Percentiles rank a stretch among this genome's conserved stretches.
These are phyloP conservation scores for Agriotes lineatus DNA, from an alignment of 2,888 invertebrate genomes.

Conservation along the genomic window DNA sequence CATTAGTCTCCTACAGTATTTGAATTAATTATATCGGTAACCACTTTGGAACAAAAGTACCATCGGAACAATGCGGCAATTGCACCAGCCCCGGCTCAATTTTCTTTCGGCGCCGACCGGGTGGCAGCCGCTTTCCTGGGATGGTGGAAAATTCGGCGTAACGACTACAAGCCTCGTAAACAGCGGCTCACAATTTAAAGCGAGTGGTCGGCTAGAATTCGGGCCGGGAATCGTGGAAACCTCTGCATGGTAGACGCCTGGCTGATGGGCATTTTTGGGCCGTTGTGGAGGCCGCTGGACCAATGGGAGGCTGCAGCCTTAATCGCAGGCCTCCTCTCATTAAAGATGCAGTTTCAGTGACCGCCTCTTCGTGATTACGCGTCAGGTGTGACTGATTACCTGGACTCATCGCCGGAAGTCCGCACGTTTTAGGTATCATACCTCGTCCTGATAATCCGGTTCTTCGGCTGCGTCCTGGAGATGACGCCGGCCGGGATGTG, in stretches of 20 bases:
- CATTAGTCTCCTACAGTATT: too few relatives aligned
- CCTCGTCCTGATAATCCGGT: constrained; percentile 56
- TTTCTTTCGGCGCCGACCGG: too few relatives aligned
- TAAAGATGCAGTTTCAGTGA: constrained; percentile 61
- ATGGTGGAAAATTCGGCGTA: constrained; percentile 44
- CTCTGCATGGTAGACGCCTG: constrained; percentile 53
- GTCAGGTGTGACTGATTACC: constrained; percentile 67
- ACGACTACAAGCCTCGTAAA: constrained; percentile 56
- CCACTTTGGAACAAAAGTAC: not conserved
- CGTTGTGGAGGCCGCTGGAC: constrained; percentile 58
- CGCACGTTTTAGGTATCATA: constrained; percentile 52
- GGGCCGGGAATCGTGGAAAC: constrained; percentile 53
- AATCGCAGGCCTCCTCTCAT: constrained; percentile 60
- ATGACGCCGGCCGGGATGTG: constrained; percentile 19
- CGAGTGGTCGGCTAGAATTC: constrained; percentile 52
- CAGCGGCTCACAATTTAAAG: constrained; percentile 57
- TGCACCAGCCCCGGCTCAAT: too few relatives aligned
- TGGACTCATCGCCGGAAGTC: constrained; percentile 64
- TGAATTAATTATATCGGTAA: not conserved
- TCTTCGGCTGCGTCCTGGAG: constrained; percentile 35
- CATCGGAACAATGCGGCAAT: constrained; percentile 4
- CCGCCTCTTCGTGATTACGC: constrained; percentile 66
- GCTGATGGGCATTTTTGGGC: constrained; percentile 55
- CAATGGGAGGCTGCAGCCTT: too few relatives aligned
- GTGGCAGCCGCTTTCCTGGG: constrained; percentile 39